Evolutionary conservation across 2,797 vertebrate genomes (phyloP).

Genomic region (Notolabrus celidotus): DNA sequence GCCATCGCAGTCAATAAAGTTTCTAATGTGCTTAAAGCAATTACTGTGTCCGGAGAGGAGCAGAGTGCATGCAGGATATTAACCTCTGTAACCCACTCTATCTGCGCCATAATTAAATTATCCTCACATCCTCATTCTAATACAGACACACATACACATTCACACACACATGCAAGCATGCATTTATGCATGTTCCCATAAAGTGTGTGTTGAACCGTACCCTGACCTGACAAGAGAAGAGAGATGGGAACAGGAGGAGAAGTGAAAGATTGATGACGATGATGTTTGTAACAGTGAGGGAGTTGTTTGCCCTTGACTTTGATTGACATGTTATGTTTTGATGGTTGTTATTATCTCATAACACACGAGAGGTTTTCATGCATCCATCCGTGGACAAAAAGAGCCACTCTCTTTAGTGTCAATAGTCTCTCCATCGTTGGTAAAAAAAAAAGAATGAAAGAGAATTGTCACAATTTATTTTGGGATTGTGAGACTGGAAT

Average conservation of each 20-base stretch:
- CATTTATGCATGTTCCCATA: conserved; percentile 37
- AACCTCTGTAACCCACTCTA: conserved; percentile 83
- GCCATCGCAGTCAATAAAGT: conserved; percentile 84
- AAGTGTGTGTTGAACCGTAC: conserved; percentile 16
- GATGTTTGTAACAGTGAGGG: conserved; percentile 8
- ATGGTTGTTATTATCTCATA: conserved; percentile 16
- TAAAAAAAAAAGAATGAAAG: neutral
- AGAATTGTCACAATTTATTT: neutral
- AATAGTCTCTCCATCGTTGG: neutral
- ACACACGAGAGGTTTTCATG: conserved; percentile 3
- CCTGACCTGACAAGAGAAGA: conserved; percentile 7
- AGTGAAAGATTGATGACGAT: conserved; percentile 8
- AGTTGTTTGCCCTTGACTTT: conserved; percentile 42
- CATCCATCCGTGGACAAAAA: conserved; percentile 1
- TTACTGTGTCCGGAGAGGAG: conserved; percentile 82
- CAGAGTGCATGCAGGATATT: conserved; percentile 84
- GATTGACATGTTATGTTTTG: conserved; percentile 40
- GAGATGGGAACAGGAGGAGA: neutral
- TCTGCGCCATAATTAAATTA: conserved; percentile 84
- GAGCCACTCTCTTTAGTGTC: neutral
- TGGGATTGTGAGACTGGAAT: neutral
- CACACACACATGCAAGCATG: conserved; percentile 5
- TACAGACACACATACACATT: conserved; percentile 47
- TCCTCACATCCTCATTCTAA: conserved; percentile 74
- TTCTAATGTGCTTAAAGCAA: conserved; percentile 86